A percentile compares a stretch with the other conserved stretches of the same genome.
Conservation (phyloP, 1,140 invertebrate genomes). For the Leptinotarsa texana region DNA sequence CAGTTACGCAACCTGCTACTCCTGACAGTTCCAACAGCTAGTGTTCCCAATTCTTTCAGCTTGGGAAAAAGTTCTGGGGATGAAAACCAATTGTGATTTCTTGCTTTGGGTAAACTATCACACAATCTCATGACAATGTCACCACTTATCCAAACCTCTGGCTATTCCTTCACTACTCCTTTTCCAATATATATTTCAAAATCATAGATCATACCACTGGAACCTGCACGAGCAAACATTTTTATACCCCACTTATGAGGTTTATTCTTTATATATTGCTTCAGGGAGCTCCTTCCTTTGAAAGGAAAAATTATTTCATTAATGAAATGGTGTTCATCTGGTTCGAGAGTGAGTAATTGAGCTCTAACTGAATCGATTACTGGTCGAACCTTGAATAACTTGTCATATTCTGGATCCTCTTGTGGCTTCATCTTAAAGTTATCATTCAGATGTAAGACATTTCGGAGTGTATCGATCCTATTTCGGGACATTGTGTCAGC, state of each 20-base stretch:
- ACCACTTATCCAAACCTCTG: constrained; percentile 10
- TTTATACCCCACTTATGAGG: constrained; percentile 54
- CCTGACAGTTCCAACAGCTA: not conserved
- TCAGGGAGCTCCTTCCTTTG: constrained; percentile 46
- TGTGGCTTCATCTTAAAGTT: constrained; percentile 28
- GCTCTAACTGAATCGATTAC: constrained; percentile 39
- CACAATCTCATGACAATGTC: constrained; percentile 28
- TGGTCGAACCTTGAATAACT: constrained; percentile 45
- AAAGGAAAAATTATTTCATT: constrained; percentile 48
- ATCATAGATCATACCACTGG: not conserved
- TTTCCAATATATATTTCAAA: not conserved
- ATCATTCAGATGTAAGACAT: constrained; percentile 2
- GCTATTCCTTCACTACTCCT: not conserved
- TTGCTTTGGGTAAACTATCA: constrained; percentile 9
- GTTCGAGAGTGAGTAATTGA: constrained; percentile 34
- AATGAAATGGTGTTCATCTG: constrained; percentile 41
- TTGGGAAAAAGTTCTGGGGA: constrained; percentile 22
- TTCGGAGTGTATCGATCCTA: not conserved
- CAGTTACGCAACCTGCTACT: not conserved
- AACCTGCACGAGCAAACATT: constrained; percentile 40
- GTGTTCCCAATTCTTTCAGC: constrained; percentile 4
- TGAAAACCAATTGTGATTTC: constrained; percentile 42
- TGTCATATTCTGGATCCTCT: constrained; percentile 36
- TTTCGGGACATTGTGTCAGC: constrained; percentile 17
- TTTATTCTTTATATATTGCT: constrained; percentile 51